phyloP scores from a whole-genome alignment of 2,797 vertebrate species.

The Brachyrhaphis roseni region DNA sequence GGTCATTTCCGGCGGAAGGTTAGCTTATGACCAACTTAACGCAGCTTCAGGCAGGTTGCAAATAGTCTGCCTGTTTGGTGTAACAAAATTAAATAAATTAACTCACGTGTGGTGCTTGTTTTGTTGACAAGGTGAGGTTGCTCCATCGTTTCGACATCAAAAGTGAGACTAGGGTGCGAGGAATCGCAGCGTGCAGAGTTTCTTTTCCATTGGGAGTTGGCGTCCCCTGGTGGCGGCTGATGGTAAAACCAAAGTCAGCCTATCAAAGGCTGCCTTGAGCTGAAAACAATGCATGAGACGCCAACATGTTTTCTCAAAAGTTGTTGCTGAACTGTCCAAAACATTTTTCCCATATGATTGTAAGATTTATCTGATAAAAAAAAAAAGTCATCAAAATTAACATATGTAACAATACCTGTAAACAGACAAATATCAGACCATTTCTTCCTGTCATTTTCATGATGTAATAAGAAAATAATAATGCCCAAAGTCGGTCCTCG shows the following conservation, averaged over 20 bases:
- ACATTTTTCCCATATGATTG: not conserved
- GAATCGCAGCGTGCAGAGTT: not conserved
- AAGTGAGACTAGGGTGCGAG: not conserved
- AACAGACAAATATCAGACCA: not conserved
- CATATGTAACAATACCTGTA: not conserved
- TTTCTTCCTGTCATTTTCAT: not conserved
- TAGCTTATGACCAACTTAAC: conserved; percentile 15
- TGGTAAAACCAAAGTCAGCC: not conserved
- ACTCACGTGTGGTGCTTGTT: not conserved
- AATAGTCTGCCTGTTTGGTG: not conserved
- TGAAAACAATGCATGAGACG: not conserved
- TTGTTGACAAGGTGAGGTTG: not conserved
- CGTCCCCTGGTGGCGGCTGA: conserved; percentile 8
- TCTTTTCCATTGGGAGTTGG: conserved; percentile 38
- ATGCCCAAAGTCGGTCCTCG: no score
- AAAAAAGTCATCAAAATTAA: not conserved
- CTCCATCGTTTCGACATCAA: not conserved
- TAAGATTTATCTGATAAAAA: not conserved
- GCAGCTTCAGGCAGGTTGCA: not conserved
- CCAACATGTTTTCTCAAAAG: not conserved
- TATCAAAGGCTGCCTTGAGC: not conserved
- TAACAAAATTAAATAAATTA: not conserved
- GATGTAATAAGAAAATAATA: not conserved
- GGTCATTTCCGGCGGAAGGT: conserved; percentile 17
- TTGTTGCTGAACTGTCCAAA: not conserved